Conservation (phyloP, 2,888 invertebrate genomes). For the Branchellion lobata region DNA sequence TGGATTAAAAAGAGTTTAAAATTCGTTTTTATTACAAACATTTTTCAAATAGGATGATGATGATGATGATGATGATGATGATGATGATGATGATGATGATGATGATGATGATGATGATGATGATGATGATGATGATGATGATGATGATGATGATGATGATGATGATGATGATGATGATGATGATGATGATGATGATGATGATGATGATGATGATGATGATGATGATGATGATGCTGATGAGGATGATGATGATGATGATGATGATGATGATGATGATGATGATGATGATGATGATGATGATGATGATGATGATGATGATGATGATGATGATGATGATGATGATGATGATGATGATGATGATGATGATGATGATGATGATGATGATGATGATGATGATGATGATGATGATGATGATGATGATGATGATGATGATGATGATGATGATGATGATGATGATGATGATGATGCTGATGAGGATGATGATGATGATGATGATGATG, state of each 20-base stretch:
- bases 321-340: no score
- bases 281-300: no score
- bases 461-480: conserved; percentile 2
- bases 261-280: no score
- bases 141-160: conserved; percentile 7
- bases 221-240: conserved; percentile 9
- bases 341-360: no score
- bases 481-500: no score
- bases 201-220: conserved; percentile 2
- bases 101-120: background rate
- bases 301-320: no score
- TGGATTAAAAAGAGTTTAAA: no score
- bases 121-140: background rate
- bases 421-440: background rate
- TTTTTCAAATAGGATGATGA: no score
- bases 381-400: no score
- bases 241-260: conserved; percentile 8
- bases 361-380: background rate
- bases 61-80: background rate
- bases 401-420: no score
- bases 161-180: conserved; percentile 9
- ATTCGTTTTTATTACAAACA: no score
- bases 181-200: conserved; percentile 4
- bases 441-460: conserved; percentile 13
- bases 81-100: conserved; percentile 4